Evolutionary conservation across 2,113 vertebrate species (phyloP).

Genomic region (Prietella phreatophila): DNA sequence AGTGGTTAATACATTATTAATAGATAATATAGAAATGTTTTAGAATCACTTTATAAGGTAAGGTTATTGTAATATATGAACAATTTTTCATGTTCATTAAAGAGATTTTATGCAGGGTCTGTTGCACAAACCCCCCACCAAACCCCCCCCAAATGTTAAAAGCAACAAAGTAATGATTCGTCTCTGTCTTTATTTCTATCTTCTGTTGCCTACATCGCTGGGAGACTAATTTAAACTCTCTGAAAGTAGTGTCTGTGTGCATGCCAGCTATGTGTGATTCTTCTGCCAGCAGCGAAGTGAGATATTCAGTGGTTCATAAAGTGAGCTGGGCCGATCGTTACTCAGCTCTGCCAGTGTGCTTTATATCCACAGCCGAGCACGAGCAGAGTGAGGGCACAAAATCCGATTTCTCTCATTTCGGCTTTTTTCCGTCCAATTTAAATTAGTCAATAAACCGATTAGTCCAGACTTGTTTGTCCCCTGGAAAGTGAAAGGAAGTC

Average conservation of each 20-base stretch:
- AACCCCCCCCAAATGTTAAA: neutral
- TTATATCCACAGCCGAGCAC: neutral
- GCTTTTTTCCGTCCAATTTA: slow-evolving; percentile 28
- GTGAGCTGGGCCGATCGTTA: slow-evolving; percentile 34
- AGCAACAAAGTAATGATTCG: slow-evolving; percentile 16
- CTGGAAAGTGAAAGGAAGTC: slow-evolving; percentile 18
- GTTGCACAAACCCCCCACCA: neutral
- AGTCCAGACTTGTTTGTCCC: slow-evolving; percentile 12
- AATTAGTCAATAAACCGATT: slow-evolving; percentile 40
- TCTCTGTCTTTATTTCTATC: neutral
- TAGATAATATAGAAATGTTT: neutral
- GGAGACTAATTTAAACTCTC: slow-evolving; percentile 39
- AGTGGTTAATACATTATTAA: neutral
- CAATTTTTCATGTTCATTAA: neutral
- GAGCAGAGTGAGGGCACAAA: neutral
- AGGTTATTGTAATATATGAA: neutral
- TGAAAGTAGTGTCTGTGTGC: slow-evolving; percentile 4
- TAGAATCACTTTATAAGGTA: neutral
- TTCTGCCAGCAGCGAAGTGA: slow-evolving; percentile 37
- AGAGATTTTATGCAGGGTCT: neutral
- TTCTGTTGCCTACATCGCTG: neutral
- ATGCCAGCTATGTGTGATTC: slow-evolving; percentile 4
- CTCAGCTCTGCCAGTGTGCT: slow-evolving; percentile 1
- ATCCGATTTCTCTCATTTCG: slow-evolving; percentile 25
- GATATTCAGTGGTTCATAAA: slow-evolving; percentile 40